Evolutionary conservation across 2,797 vertebrate genomes (phyloP).

Genomic region (Eremophila alpestris): DNA sequence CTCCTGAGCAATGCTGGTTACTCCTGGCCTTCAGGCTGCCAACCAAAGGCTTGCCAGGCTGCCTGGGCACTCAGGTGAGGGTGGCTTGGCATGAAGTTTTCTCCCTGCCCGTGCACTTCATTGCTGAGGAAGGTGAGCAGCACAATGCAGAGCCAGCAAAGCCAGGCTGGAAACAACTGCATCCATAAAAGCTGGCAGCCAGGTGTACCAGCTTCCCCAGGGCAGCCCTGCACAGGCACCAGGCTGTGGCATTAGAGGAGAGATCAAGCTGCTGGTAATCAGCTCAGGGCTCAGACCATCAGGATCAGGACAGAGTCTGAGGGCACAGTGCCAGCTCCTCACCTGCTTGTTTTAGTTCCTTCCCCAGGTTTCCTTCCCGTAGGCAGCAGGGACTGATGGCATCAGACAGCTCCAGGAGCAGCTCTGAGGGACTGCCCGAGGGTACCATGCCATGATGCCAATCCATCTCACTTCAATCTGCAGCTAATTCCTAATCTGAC

Average conservation of each 20-base stretch:
- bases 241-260: neutral
- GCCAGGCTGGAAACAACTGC: neutral
- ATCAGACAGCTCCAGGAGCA: neutral
- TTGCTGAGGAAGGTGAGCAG: neutral
- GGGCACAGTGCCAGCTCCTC: neutral
- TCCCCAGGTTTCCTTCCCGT: neutral
- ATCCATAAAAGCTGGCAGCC: neutral
- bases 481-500: constrained; percentile 49
- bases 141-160: neutral
- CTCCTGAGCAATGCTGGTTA: neutral
- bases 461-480: neutral
- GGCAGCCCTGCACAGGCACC: neutral
- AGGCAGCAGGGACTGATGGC: neutral
- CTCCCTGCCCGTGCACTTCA: neutral
- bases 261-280: constrained; percentile 40
- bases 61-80: neutral
- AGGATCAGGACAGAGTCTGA: neutral
- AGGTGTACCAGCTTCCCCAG: accelerated
- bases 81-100: neutral
- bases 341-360: neutral
- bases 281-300: neutral
- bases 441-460: neutral
- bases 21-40: neutral
- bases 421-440: neutral
- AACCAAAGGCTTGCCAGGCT: neutral